Evolutionary conservation across 64 coral and sea anemone species (phyloP), one percentile per base, ranked within the genome.

Genomic region (Pachyseris speciosa): DNA sequence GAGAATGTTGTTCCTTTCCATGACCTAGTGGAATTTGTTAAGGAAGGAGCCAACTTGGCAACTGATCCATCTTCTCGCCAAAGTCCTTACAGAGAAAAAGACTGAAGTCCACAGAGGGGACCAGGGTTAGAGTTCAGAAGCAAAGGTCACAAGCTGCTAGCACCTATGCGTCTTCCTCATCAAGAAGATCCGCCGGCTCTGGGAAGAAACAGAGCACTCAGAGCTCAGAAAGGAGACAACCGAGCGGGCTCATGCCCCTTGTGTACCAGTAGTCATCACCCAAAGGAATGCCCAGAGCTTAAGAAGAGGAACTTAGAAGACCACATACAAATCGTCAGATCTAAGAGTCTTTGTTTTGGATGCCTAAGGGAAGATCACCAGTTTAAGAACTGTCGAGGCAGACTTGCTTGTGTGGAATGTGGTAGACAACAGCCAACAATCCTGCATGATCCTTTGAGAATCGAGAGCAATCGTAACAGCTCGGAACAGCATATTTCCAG

Each of bases 11-110:
- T 94, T 7, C 31, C 48, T 2, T 85, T 89, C 22, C 11, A 53
- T 1, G 84, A 94, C 11, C 61, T 94, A 3, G 85, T 94, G 0
- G 61, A 73, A 28, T 85, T 89, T 38, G 68, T 94, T 0, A 89
- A 43, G 17, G 27, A 52, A 55, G 92, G 89, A 42, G 48, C 93
- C 0, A 78, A 94, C 4, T 39, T 94, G 9, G 93, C 87, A 0
- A 94, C 75, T 31, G 93, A 94, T 19, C 93, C 69, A 43, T 94
- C 20, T 94, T 94, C 47, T 94, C 87, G 13, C 79, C 79, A 1
- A 43, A 90, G 25, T 70, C 80, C 19, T 52, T 26, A 73, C 83
- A 24, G 30, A 42, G 48, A 34, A 67, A 45, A 55, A 84, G 37
- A 64, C 2, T 47, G 17, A 40, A 27, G 11, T 9, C 66, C 20